Conservation (phyloP, 2,113 vertebrate species). For the Megaceryle maxima region DNA sequence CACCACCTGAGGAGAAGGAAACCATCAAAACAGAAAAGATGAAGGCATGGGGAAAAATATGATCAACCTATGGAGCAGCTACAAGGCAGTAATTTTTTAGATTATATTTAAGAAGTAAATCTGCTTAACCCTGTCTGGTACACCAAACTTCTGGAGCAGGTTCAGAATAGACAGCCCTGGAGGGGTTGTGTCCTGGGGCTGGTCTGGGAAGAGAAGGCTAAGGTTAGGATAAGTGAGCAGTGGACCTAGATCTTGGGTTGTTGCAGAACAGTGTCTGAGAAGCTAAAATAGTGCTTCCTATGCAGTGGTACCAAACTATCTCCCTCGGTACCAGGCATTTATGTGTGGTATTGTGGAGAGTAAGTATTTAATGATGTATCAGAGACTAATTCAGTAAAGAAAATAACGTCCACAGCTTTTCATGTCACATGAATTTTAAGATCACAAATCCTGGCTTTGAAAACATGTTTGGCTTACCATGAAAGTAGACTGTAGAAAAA, state of each 20-base stretch:
- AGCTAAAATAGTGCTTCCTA: not conserved
- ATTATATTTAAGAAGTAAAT: not conserved
- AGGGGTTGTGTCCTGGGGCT: not conserved
- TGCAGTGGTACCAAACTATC: not conserved
- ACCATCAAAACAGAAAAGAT: not conserved
- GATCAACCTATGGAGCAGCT: not conserved
- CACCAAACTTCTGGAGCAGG: too few species aligned
- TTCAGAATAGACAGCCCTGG: not conserved
- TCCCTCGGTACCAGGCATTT: not conserved
- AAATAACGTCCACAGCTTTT: not conserved
- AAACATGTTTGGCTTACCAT: not conserved
- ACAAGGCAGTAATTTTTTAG: not conserved
- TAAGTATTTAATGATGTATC: not conserved
- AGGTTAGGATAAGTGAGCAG: not conserved
- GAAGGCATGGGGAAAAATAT: not conserved
- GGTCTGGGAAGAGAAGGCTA: not conserved
- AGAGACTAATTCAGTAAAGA: not conserved
- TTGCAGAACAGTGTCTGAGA: not conserved
- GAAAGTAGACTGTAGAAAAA: not conserved
- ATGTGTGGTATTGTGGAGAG: fast-evolving
- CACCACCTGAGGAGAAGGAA: not conserved
- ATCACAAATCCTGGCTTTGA: not conserved
- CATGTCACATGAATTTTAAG: not conserved
- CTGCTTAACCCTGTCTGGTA: not conserved
- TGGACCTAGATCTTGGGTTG: fast-evolving